These are phyloP conservation scores for Amphipyra tragopoginis DNA, from an alignment of 2,888 invertebrate genomes.

Conservation along the genomic window DNA sequence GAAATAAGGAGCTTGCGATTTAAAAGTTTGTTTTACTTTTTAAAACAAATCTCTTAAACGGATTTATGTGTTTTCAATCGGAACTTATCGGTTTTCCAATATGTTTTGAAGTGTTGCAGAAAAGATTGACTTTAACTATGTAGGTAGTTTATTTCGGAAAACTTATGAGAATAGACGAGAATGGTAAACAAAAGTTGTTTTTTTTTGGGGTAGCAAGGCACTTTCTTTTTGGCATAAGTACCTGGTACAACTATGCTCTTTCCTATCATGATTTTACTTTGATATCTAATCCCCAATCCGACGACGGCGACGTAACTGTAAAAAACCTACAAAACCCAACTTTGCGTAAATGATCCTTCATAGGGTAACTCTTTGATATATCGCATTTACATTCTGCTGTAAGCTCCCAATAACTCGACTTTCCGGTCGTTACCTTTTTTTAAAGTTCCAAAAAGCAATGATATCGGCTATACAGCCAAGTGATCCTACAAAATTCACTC, in stretches of 20 bases:
- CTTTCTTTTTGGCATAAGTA: not conserved
- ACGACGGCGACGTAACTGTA: slow-evolving; percentile 9
- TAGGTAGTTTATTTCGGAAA: no score
- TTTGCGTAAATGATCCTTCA: slow-evolving; percentile 31
- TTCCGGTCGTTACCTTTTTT: slow-evolving; percentile 73
- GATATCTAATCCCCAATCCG: slow-evolving; percentile 2
- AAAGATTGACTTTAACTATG: not conserved
- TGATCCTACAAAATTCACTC: slow-evolving; percentile 74
- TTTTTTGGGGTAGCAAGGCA: not conserved
- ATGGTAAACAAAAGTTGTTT: no score
- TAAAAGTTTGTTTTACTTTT: slow-evolving; percentile 74
- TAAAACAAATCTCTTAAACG: slow-evolving; percentile 68
- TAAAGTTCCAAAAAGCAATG: slow-evolving; percentile 65
- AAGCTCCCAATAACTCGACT: slow-evolving; percentile 68
- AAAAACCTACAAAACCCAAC: slow-evolving; percentile 37
- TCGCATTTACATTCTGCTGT: slow-evolving; percentile 45
- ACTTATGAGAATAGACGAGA: no score
- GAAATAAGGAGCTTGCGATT: slow-evolving; percentile 71
- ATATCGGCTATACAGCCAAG: slow-evolving; percentile 56
- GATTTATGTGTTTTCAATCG: slow-evolving; percentile 63
- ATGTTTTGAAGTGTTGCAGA: slow-evolving; percentile 14
- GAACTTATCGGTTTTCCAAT: slow-evolving; percentile 38
- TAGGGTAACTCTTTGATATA: slow-evolving; percentile 46
- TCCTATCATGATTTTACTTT: slow-evolving; percentile 4
- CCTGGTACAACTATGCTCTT: not conserved